Base-by-base conservation (phyloP, 2,797 vertebrate species). In the Pangasius krempfi region DNA sequence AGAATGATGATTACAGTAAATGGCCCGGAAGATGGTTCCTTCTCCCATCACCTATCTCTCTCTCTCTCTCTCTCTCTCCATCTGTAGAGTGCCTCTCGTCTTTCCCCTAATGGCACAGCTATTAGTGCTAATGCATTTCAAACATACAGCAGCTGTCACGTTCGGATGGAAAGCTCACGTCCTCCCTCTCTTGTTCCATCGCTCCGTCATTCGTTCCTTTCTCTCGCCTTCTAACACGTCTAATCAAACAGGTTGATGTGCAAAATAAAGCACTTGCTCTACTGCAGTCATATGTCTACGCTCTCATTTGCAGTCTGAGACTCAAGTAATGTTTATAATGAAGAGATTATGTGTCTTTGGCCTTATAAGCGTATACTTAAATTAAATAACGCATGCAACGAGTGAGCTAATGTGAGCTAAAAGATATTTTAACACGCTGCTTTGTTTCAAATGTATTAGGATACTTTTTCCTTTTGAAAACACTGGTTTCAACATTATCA, bases 101-200 rank as follows among this genome's bases (percentile, higher is more conserved):
- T 95, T 94, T 93, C 93, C 94, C 94, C 95, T 97, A 97, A 98
- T 96, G 97, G 97, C 94, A 96, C 95, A 94, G 96, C 97, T 97
- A 97, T 98, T 97, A 98, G 96, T 94, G 92, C 96, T 97, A 97
- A 97, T 97, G 97, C 97, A 97, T 97, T 94, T 94, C 96, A 96
- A 97, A 97, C 96, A 92, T 96, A 96, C 96, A 95, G 96, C 97
- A 96, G 97, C 97, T 97, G 97, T 96, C 93, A 95, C 95, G 95
- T 95, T 96, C 93, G 94, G 95, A 96, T 93, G 95, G 96, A 95
- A 96, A 96, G 96, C 93, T 94, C 94, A 93, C 68, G 92, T 95
- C 94, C 89, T 93, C 50, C 62, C 78, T 50, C 27, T 58, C 52
- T 75, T 27, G 58, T 86, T 64, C 62, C 60, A n/a, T 27, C 70